phyloP scores from a whole-genome alignment of 2,797 vertebrate species.

The Vireo griseus region DNA sequence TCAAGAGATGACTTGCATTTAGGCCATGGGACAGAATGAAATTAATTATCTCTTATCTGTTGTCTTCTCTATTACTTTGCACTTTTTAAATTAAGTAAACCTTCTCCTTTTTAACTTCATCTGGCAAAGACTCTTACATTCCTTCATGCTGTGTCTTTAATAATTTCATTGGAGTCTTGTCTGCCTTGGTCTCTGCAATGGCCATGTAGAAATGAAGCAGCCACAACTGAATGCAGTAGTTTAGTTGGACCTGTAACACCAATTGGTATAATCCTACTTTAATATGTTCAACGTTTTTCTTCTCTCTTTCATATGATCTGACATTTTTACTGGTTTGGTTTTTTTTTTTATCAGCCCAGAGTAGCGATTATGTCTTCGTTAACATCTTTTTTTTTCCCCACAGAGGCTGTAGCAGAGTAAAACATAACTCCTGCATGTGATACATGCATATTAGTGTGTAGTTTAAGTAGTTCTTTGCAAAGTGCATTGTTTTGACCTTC shows the following conservation, averaged over 20 bases:
- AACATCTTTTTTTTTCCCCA: not conserved
- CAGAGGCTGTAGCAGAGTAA: not conserved
- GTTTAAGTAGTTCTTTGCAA: not conserved
- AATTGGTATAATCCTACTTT: not conserved
- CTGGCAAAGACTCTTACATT: not conserved
- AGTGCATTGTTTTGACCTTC: not conserved
- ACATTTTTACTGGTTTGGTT: not conserved
- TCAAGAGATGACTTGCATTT: constrained; percentile 38
- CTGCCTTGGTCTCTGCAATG: not conserved
- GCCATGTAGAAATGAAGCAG: not conserved
- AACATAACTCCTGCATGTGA: not conserved
- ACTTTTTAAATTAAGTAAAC: constrained; percentile 31
- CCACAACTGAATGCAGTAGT: not conserved
- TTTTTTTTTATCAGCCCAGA: not conserved
- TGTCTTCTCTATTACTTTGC: constrained; percentile 49
- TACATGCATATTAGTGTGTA: not conserved
- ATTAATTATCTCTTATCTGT: constrained; percentile 24
- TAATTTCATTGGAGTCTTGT: not conserved
- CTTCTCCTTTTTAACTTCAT: not conserved
- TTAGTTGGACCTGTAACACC: not conserved
- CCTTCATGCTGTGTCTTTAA: not conserved
- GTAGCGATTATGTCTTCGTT: not conserved
- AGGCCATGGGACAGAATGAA: not conserved
- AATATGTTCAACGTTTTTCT: not conserved
- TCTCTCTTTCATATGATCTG: not conserved